Base-by-base conservation (phyloP, 2,888 invertebrate species). In the Trichacis sp. region DNA sequence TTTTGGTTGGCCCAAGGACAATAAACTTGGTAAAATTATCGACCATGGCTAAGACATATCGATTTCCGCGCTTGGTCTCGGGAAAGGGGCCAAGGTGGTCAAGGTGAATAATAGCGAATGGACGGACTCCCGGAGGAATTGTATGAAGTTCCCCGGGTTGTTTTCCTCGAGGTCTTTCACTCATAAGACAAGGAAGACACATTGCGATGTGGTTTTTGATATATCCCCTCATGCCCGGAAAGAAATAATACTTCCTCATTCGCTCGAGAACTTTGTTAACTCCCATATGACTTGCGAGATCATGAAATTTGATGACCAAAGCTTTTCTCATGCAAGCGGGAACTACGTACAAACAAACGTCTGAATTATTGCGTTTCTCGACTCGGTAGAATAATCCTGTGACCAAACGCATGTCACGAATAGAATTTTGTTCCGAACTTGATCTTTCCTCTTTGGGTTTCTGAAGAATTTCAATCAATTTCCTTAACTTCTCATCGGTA, bases 381-480 rank as follows among this genome's bases (percentile, higher is more conserved):
- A 19, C 18, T 48, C 38, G 8, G 12, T 49, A 38, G 5, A 49
- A 14, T 36, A 49, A 18, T 1, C 17, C 6, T 4, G 8, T 11
- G 3, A 40, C 4, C 14, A 40, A n/a, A n/a, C 1, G n/a, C 6
- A 18, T 1, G 2, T 15, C 19, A 4, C 19, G 20, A n/a, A 1
- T 36, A 36, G 1, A 5, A 6, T 51, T 51, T 51, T 18, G 33
- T 38, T 18, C 14, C n/a, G n/a, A n/a, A n/a, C n/a, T n/a, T n/a
- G n/a, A n/a, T n/a, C n/a, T n/a, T n/a, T n/a, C n/a, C n/a, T n/a
- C n/a, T n/a, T n/a, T n/a, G n/a, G n/a, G n/a, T 51, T 51, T 51
- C n/a, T 38, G 4, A 4, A 86, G 87, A 81, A 86, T 51, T 3
- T 45, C 38, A 1, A 19, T 52, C 0, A 53, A 15, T 33, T 18